Percentiles rank a stretch among this genome's conserved stretches.
These are phyloP conservation scores for Aspidiotus destructor DNA, from an alignment of 2,888 invertebrate species.

Conservation along the genomic window DNA sequence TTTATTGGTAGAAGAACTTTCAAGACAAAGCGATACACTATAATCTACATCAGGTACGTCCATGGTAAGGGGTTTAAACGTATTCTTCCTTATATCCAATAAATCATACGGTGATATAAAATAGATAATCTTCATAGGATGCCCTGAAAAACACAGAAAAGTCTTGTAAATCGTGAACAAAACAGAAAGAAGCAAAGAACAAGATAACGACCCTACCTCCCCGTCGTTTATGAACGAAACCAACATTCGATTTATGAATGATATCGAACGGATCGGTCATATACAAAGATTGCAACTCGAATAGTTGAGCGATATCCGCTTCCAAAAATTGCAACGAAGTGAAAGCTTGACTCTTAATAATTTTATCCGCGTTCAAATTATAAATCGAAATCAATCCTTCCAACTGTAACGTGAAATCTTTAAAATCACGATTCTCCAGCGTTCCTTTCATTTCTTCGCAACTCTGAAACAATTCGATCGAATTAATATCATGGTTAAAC, in stretches of 20 bases:
- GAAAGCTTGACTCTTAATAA: conserved; percentile 87
- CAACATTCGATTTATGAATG: conserved; percentile 81
- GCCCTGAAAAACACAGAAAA: conserved; percentile 49
- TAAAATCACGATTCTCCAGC: conserved; percentile 74
- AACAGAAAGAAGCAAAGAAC: neutral
- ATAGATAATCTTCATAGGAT: conserved; percentile 87
- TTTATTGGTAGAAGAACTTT: conserved; percentile 76
- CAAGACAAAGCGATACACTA: conserved; percentile 80
- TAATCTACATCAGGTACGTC: conserved; percentile 63
- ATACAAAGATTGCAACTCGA: conserved; percentile 60
- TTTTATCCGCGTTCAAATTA: conserved; percentile 87
- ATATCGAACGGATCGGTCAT: conserved; percentile 59
- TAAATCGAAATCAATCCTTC: conserved; percentile 84
- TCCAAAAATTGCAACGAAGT: conserved; percentile 85
- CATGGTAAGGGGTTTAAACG: conserved; percentile 61
- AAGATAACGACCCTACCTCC: conserved; percentile 51
- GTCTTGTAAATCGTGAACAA: neutral
- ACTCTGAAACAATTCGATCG: conserved; percentile 48
- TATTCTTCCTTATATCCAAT: conserved; percentile 63
- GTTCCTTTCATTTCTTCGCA: conserved; percentile 80
- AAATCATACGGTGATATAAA: conserved; percentile 90
- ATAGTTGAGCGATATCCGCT: conserved; percentile 71
- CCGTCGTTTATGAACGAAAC: conserved; percentile 67
- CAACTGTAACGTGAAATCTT: conserved; percentile 84
- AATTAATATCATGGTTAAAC: neutral